phyloP scores from a whole-genome alignment of 2,888 invertebrate species.

The Noctua fimbriata region DNA sequence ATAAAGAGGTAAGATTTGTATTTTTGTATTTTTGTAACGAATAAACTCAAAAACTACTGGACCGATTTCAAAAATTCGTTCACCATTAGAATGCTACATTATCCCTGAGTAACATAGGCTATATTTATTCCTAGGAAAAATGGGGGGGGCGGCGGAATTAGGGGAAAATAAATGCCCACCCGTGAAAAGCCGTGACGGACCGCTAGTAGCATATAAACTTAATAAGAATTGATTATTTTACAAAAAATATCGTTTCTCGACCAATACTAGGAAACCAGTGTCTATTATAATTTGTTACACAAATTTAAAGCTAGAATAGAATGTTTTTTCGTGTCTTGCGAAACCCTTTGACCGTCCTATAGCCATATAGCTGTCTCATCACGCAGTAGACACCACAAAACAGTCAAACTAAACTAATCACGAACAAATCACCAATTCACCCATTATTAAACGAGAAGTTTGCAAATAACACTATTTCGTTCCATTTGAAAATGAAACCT shows the following conservation, averaged over 20 bases:
- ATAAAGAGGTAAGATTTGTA: background rate
- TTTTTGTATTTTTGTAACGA: background rate
- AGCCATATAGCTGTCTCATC: background rate
- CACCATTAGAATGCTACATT: background rate
- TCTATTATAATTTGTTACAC: background rate
- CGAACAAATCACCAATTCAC: slow-evolving; percentile 11
- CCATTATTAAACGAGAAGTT: slow-evolving; percentile 21
- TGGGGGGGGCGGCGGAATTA: too few species aligned
- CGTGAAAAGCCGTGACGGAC: too few species aligned
- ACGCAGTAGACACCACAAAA: slow-evolving; percentile 7
- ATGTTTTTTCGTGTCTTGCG: background rate
- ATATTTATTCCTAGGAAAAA: too few species aligned
- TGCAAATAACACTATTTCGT: slow-evolving; percentile 38
- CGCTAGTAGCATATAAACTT: too few species aligned
- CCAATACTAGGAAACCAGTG: background rate
- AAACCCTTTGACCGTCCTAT: background rate
- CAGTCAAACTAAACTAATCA: slow-evolving; percentile 11
- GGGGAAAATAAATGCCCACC: too few species aligned
- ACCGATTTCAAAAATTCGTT: background rate
- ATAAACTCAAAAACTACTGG: background rate
- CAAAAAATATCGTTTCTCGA: background rate
- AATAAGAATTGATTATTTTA: background rate
- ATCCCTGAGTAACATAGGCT: background rate
- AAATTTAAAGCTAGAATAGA: background rate
- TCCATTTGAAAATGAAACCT: slow-evolving; percentile 25